These are phyloP conservation scores for Beroe forskalii DNA, from an alignment of 37 sponge, comb jelly and placozoan genomes.

Conservation along the genomic window DNA sequence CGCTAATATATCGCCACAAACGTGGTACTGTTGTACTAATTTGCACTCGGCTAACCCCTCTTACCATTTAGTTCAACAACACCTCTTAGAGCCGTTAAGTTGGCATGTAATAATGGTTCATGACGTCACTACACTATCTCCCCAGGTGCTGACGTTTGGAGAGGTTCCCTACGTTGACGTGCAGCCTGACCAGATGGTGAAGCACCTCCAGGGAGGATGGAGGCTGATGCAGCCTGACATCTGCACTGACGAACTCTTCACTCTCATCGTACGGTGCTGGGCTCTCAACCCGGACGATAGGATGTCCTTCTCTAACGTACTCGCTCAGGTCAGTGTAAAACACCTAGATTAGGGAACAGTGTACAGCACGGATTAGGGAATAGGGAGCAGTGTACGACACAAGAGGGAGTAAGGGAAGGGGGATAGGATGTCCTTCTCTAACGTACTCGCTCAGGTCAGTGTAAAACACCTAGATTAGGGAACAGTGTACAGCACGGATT, in stretches of 20 bases:
- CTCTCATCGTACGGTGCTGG: slow-evolving; percentile 20
- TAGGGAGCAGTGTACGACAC: no score
- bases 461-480: no score
- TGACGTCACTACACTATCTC: background rate
- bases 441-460: background rate
- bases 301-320: slow-evolving; percentile 29
- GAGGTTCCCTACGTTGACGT: slow-evolving; percentile 42
- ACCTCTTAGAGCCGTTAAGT: no score
- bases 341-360: no score
- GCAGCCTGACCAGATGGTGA: slow-evolving; percentile 13
- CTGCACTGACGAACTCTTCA: slow-evolving; percentile 27
- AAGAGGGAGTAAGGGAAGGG: no score
- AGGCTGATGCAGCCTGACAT: slow-evolving; percentile 42
- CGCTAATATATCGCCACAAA: no score
- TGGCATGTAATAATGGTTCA: no score
- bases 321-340: slow-evolving; percentile 21
- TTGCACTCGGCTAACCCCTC: no score
- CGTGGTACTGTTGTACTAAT: no score
- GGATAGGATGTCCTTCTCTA: slow-evolving; percentile 24
- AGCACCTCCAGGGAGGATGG: slow-evolving; percentile 51
- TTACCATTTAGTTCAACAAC: no score
- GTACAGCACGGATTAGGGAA: no score
- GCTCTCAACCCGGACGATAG: slow-evolving; percentile 20
- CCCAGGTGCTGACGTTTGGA: slow-evolving; percentile 44
- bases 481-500: no score